Conservation (phyloP, 2,113 vertebrate species). For the Micronycteris hirsuta region DNA sequence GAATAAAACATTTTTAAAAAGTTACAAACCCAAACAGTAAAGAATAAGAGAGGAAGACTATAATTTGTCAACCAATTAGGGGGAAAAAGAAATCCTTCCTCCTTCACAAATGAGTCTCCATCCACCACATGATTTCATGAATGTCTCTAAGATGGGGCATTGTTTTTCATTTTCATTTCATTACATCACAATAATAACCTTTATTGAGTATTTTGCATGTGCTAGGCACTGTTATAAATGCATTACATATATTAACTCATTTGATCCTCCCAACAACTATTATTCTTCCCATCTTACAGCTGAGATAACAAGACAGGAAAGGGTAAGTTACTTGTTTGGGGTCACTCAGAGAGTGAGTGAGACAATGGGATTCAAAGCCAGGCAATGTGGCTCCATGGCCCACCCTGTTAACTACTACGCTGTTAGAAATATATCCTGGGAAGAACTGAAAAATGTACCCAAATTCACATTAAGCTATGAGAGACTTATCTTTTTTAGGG, state of each 20-base stretch:
- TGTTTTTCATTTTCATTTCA: neutral
- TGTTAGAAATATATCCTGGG: neutral
- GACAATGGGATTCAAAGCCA: neutral
- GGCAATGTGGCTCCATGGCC: neutral
- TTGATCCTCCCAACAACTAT: neutral
- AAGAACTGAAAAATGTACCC: slow-evolving; percentile 1
- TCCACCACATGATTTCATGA: neutral
- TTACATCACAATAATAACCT: neutral
- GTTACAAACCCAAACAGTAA: neutral
- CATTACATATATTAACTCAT: neutral
- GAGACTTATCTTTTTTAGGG: neutral
- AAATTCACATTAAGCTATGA: neutral
- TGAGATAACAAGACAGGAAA: neutral
- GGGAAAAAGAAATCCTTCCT: neutral
- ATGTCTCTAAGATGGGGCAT: neutral
- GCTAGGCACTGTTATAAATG: neutral
- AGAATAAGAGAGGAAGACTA: neutral
- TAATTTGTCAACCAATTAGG: neutral
- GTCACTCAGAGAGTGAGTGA: neutral
- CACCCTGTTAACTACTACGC: neutral
- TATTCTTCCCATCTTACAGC: neutral
- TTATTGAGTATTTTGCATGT: neutral
- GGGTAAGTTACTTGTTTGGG: neutral
- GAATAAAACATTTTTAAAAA: neutral
- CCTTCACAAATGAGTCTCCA: neutral